phyloP scores from a whole-genome alignment of 2,113 vertebrate species.

The Heterotilapia buettikoferi region DNA sequence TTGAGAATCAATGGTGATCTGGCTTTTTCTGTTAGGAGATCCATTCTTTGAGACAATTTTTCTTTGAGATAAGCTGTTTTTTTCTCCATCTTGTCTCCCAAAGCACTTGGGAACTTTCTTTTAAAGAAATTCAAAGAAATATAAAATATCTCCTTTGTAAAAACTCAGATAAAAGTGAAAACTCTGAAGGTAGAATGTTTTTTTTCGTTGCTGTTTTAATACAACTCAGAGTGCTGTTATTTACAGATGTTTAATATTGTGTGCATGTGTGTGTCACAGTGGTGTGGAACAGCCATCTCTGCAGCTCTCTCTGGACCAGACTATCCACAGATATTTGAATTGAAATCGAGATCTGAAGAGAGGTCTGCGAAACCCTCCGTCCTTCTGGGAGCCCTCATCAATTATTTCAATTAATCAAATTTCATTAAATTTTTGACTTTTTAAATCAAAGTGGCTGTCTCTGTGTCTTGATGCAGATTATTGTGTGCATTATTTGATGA shows the following conservation, averaged over 20 bases:
- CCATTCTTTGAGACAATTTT: background rate
- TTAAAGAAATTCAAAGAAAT: background rate
- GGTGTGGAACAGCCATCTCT: constrained; percentile 55
- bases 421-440: background rate
- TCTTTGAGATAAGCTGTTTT: background rate
- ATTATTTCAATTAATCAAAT: background rate
- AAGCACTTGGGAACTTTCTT: background rate
- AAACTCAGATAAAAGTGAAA: background rate
- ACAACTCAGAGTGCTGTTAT: background rate
- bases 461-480: background rate
- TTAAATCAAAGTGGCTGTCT: background rate
- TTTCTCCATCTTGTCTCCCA: background rate
- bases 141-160: accelerated
- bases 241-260: background rate
- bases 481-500: background rate
- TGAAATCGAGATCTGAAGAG: background rate
- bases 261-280: constrained; percentile 31
- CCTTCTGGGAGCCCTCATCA: background rate
- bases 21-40: background rate
- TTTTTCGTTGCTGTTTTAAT: background rate
- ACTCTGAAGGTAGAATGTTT: accelerated
- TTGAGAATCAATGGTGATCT: background rate
- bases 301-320: constrained; percentile 58
- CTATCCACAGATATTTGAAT: background rate
- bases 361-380: accelerated